phyloP scores from a whole-genome alignment of 2,113 vertebrate species.

The Ictalurus punctatus region DNA sequence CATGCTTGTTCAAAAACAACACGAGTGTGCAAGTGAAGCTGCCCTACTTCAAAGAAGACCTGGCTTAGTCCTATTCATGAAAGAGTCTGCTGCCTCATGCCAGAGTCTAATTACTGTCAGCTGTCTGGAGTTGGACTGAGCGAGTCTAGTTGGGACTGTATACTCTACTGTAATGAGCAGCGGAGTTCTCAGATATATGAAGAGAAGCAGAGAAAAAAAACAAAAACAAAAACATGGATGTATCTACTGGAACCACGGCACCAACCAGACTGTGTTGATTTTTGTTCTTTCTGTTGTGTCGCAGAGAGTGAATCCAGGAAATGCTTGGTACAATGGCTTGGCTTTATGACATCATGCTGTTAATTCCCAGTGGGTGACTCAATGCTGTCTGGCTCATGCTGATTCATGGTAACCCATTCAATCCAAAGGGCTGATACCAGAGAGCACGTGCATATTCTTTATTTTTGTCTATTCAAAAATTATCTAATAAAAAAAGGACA shows the following conservation, averaged over 20 bases:
- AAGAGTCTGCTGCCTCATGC: slow-evolving; percentile 43
- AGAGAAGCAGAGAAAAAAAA: background rate
- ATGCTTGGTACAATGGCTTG: slow-evolving; percentile 44
- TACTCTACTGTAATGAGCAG: slow-evolving; percentile 1
- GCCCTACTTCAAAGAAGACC: slow-evolving; percentile 49
- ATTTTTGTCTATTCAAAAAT: background rate
- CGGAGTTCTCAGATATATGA: slow-evolving; percentile 6
- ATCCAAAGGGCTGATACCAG: slow-evolving; percentile 26
- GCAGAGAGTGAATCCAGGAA: slow-evolving; percentile 32
- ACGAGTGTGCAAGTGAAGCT: slow-evolving; percentile 26
- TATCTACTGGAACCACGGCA: background rate
- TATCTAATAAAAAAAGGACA: background rate
- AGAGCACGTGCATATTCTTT: background rate
- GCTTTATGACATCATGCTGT: slow-evolving; percentile 45
- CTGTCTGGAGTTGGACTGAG: slow-evolving; percentile 48
- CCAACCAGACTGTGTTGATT: slow-evolving; percentile 17
- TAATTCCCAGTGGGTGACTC: slow-evolving; percentile 43
- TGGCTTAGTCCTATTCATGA: slow-evolving; percentile 41
- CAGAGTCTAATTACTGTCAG: slow-evolving; percentile 52
- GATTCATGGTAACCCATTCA: slow-evolving; percentile 26
- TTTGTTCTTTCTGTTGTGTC: slow-evolving; percentile 19
- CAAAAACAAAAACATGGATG: background rate
- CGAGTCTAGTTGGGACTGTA: slow-evolving; percentile 11
- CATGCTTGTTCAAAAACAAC: slow-evolving; percentile 23
- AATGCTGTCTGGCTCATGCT: slow-evolving; percentile 29